These are phyloP conservation scores for Orius laevigatus DNA, from an alignment of 1,140 invertebrate genomes.

Conservation along the genomic window DNA sequence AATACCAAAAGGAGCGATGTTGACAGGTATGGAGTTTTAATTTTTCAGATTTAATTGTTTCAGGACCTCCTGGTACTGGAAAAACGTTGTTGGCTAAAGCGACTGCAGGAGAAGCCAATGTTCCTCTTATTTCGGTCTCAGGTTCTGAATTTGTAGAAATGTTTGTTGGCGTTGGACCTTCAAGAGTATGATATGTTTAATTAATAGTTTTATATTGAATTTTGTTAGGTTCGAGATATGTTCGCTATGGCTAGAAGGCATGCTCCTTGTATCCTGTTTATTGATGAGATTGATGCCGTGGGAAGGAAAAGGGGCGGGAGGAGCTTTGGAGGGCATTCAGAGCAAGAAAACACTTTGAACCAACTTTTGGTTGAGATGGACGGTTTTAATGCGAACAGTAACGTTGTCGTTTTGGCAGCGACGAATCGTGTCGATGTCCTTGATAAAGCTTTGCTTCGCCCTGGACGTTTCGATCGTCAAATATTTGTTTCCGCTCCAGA, in stretches of 20 bases:
- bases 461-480: conserved; percentile 95
- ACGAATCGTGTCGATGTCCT: conserved; percentile 97
- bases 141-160: conserved; percentile 98
- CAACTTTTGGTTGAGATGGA: conserved; percentile 99
- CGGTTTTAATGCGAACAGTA: conserved; percentile 95
- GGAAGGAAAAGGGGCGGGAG: conserved; percentile 87
- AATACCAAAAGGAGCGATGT: conserved; percentile 91
- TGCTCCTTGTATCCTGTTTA: conserved; percentile 97
- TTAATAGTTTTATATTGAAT: background rate
- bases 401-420: conserved; percentile 97
- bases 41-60: background rate
- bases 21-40: conserved; percentile 41
- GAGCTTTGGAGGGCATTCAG: conserved; percentile 90
- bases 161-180: conserved; percentile 99
- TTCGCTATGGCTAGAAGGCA: conserved; percentile 93
- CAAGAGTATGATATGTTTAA: conserved; percentile 47
- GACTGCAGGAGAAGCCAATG: conserved; percentile 98
- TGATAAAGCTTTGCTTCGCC: conserved; percentile 90
- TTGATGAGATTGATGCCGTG: conserved; percentile 99
- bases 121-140: conserved; percentile 95
- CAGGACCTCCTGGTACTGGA: conserved; percentile 89
- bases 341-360: conserved; percentile 98
- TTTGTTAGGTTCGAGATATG: conserved; percentile 69
- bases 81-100: conserved; percentile 98
- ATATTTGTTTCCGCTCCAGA: conserved; percentile 98